Evolutionary conservation across 2,888 invertebrate genomes (phyloP).

Genomic region (Anorthoa munda): DNA sequence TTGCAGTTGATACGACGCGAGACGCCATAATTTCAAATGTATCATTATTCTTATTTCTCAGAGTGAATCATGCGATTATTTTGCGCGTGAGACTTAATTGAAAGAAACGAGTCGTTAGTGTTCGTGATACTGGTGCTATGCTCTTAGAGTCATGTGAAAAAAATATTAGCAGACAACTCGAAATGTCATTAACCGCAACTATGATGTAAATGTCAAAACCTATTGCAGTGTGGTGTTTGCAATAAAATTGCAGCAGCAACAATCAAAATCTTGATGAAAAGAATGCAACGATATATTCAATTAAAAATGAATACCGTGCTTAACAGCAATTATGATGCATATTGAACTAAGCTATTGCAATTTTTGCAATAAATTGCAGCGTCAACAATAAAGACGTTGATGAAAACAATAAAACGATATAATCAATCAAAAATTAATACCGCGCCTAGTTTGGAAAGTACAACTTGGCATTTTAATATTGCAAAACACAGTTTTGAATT

Average conservation of each 20-base stretch:
- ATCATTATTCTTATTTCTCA: slow-evolving; percentile 5
- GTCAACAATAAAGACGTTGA: neutral
- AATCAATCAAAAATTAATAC: slow-evolving; percentile 4
- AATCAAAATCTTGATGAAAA: slow-evolving; percentile 1
- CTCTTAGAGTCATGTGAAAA: slow-evolving; percentile 5
- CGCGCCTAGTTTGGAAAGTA: slow-evolving; percentile 18
- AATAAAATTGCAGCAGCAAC: neutral
- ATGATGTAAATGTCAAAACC: neutral
- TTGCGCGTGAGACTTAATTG: slow-evolving; percentile 33
- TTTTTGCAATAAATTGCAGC: slow-evolving; percentile 1
- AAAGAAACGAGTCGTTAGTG: slow-evolving; percentile 21
- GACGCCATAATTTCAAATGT: neutral
- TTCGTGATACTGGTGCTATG: slow-evolving; percentile 9
- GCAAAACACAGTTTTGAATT: slow-evolving; percentile 15
- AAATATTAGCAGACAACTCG: slow-evolving; percentile 6
- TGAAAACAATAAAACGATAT: slow-evolving; percentile 13
- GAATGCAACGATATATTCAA: slow-evolving; percentile 13
- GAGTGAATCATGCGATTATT: slow-evolving; percentile 40
- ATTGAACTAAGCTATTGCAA: neutral
- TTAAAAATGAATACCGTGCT: neutral
- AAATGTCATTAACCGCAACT: neutral
- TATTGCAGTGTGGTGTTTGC: neutral
- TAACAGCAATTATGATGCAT: neutral
- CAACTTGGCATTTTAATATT: slow-evolving; percentile 3
- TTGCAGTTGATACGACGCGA: neutral